Conservation (phyloP, 2,113 vertebrate species). For the Platysteira castanea region DNA sequence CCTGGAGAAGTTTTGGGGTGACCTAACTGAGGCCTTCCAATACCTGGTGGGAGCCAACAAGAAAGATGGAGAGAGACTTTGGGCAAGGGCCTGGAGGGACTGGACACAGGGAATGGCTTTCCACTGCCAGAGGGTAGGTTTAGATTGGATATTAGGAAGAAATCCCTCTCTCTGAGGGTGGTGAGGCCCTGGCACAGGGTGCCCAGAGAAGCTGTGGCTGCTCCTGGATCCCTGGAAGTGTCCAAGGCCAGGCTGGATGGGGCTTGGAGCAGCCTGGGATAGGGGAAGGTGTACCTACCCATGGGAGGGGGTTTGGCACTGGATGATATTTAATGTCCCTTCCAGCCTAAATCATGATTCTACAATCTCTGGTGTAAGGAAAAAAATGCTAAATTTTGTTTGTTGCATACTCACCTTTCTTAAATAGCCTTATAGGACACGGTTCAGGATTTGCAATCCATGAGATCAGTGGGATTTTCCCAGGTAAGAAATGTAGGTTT, state of each 20-base stretch:
- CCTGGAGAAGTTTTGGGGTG: neutral
- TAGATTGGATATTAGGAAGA: neutral
- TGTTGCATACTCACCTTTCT: accelerated
- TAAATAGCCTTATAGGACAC: neutral
- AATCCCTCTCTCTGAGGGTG: neutral
- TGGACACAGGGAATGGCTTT: neutral
- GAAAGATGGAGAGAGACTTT: neutral
- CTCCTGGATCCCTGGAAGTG: neutral
- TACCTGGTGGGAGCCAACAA: neutral
- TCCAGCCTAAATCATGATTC: neutral
- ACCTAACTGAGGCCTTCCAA: neutral
- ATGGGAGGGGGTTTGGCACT: neutral
- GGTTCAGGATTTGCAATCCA: neutral
- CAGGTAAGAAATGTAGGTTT: neutral
- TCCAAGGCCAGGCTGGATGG: accelerated
- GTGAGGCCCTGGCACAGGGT: neutral
- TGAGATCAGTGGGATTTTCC: neutral
- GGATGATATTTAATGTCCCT: neutral
- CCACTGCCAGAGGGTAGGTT: neutral
- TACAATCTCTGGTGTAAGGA: accelerated
- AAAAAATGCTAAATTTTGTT: neutral
- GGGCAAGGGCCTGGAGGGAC: neutral
- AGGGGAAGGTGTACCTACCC: neutral
- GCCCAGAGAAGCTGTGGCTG: neutral
- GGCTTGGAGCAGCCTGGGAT: neutral